phyloP scores from a whole-genome alignment of 2,797 vertebrate species.

The Bryconaethiops microstoma region DNA sequence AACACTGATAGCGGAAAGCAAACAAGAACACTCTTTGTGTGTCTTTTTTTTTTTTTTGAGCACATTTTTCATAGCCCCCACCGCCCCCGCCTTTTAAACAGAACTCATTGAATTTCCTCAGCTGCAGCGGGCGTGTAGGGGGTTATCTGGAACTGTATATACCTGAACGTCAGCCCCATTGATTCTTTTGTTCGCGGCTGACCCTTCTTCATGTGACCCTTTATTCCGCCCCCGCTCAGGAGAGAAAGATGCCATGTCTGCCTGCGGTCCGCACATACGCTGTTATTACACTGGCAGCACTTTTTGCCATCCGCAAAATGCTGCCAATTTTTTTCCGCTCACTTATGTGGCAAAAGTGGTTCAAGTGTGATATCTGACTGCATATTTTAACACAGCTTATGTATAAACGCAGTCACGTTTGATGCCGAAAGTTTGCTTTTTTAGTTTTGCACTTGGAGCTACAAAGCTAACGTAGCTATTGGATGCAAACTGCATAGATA shows the following conservation, averaged over 20 bases:
- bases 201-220: constrained; percentile 35
- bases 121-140: constrained; percentile 54
- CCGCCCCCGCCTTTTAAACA: constrained; percentile 11
- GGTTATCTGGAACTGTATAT: constrained; percentile 76
- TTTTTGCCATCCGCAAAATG: neutral
- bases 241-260: constrained; percentile 81
- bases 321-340: neutral
- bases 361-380: neutral
- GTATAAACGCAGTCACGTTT: neutral
- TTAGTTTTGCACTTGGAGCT: neutral
- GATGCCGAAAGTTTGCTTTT: neutral
- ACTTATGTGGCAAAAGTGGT: neutral
- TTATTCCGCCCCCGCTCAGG: constrained; percentile 42
- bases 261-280: constrained; percentile 76
- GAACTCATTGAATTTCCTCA: constrained; percentile 78
- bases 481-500: neutral
- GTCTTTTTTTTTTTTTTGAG: constrained; percentile 52
- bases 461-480: neutral
- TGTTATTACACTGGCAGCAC: neutral
- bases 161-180: constrained; percentile 75
- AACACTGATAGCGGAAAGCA: constrained; percentile 70
- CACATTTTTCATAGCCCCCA: constrained; percentile 57
- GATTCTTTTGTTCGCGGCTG: constrained; percentile 69
- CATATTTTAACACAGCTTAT: neutral
- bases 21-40: constrained; percentile 77